Percentiles rank a stretch among this genome's conserved stretches.
These are phyloP conservation scores for Oscheius myriophilus DNA, from an alignment of 2,888 invertebrate genomes.

Conservation along the genomic window DNA sequence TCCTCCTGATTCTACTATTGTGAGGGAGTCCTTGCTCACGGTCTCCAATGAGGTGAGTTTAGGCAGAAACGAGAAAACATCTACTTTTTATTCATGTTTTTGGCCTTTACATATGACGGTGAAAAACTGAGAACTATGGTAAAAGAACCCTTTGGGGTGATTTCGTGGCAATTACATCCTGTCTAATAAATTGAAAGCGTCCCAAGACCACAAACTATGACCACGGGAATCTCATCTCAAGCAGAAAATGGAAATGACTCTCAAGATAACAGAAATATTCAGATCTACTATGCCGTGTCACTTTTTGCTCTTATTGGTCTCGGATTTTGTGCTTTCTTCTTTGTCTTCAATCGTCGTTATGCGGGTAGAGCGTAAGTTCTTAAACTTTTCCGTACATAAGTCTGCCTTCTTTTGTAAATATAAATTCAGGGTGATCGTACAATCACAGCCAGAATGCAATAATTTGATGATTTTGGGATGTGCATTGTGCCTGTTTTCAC, in stretches of 20 bases:
- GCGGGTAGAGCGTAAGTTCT: constrained; percentile 50
- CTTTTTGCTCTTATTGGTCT: constrained; percentile 89
- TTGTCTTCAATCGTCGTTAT: constrained; percentile 91
- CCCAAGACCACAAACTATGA: too few species aligned
- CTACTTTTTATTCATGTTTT: too few species aligned
- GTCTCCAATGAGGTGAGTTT: constrained; percentile 56
- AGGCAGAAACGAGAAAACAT: background rate
- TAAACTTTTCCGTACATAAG: background rate
- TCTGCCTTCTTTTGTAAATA: too few species aligned
- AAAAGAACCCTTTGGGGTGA: too few species aligned
- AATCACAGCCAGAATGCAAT: constrained; percentile 96
- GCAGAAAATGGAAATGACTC: too few species aligned
- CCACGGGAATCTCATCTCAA: too few species aligned
- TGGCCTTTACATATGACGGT: too few species aligned
- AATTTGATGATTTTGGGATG: constrained; percentile 94
- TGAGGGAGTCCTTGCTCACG: constrained; percentile 58
- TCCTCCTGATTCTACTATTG: constrained; percentile 67
- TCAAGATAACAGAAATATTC: constrained; percentile 9
- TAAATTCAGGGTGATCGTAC: constrained; percentile 87
- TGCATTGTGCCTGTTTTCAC: constrained; percentile 88
- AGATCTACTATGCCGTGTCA: constrained; percentile 90
- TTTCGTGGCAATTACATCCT: too few species aligned
- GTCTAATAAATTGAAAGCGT: too few species aligned
- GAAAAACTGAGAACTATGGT: too few species aligned
- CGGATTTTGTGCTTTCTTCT: constrained; percentile 83